phyloP scores from a whole-genome alignment of 2,888 invertebrate genomes.

The Abrostola triplasia region DNA sequence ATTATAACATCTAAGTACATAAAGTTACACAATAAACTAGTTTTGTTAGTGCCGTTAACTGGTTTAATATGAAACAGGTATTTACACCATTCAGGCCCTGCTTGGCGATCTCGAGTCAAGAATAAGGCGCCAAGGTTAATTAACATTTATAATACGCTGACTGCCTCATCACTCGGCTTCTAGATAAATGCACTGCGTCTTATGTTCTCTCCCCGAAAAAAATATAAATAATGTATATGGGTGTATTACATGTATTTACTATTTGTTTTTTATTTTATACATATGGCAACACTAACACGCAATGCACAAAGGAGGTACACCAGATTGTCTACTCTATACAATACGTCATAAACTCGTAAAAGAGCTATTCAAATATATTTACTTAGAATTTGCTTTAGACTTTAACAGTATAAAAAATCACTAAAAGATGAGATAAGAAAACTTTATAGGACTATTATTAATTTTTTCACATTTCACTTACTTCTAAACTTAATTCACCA shows the following conservation, averaged over 20 bases:
- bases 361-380: no score
- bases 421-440: no score
- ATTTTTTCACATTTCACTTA: no score
- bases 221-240: constrained; percentile 12
- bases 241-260: not conserved
- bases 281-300: constrained; percentile 1
- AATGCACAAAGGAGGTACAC: not conserved
- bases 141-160: constrained; percentile 56
- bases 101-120: constrained; percentile 86
- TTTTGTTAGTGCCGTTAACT: constrained; percentile 80
- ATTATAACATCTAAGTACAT: no score
- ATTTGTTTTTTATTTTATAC: not conserved
- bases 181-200: constrained; percentile 70
- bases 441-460: no score
- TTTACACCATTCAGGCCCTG: constrained; percentile 87
- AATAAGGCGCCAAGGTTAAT: constrained; percentile 84
- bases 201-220: constrained; percentile 68
- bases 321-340: not conserved
- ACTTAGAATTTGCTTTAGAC: no score
- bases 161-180: constrained; percentile 68
- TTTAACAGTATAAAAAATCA: no score
- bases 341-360: not conserved
- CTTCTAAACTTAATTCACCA: no score
- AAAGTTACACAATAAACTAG: not conserved
- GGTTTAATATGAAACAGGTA: constrained; percentile 86